Evolutionary conservation across 2,113 vertebrate species (phyloP), one percentile per base, ranked within the genome.

Genomic region (Cryptomyrus ogoouensis): DNA sequence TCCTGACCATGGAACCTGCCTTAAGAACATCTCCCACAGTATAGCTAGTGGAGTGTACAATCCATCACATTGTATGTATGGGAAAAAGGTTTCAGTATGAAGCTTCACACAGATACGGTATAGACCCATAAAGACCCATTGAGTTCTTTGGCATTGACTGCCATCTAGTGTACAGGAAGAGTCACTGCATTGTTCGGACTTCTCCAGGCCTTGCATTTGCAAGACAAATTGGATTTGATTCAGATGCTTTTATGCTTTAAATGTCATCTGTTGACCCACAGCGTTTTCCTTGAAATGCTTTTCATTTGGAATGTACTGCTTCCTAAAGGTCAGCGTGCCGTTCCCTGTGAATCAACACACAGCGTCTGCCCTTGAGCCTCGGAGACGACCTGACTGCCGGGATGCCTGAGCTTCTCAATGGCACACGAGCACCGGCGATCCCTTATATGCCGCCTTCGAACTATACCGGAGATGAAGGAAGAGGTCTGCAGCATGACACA

Each of bases 151-250:
- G 39, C 89, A 12, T 87, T 46, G 86, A 94, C 6, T 91, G 93
- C 95, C 95, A 94, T 92, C 96, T 95, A 93, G 93, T 96, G 95
- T 46, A 24, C 62, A 90, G 8, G 90, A 0, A 2, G 6, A 0
- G 13, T 13, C 86, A 93, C 27, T 92, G 89, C 94, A 91, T 0
- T 44, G 31, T 35, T 88, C 5, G 1, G 27, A 56, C 50, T 88
- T 58, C 24, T 44, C 13, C 13, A 88, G 27, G 35, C 19, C 17
- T 31, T 46, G 53, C 5, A 24, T 27, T 87, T 35, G 27, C 52
- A 87, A 35, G 44, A 83, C 3, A 2, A 87, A 6, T 87, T 35
- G n/a, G 13, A 50, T 12, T n/a, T 50, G 44, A 47, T 87, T 87
- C 47, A 87, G 52, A 50, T 17, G 13, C 49, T 53, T 35, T 47